These are phyloP conservation scores for Seira musarum DNA, from an alignment of 2,888 invertebrate species.

Conservation along the genomic window DNA sequence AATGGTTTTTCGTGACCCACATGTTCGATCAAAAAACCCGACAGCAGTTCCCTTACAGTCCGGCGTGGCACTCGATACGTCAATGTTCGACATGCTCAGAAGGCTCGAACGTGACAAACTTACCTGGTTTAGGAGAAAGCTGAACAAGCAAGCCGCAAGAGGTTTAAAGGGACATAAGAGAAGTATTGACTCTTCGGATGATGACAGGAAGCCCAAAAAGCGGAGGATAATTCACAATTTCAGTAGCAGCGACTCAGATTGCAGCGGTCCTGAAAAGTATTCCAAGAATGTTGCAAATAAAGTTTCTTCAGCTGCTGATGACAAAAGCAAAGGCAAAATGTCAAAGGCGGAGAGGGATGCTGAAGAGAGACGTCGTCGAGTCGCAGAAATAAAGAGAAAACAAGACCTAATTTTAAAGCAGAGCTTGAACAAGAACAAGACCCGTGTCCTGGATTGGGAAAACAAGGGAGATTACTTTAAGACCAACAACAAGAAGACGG, in stretches of 20 bases:
- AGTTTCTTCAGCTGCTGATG: not conserved
- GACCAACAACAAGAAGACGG: slow-evolving; percentile 18
- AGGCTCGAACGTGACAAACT: slow-evolving; percentile 48
- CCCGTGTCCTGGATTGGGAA: slow-evolving; percentile 40
- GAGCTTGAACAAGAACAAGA: not conserved
- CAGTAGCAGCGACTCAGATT: slow-evolving; percentile 33
- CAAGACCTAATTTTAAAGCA: slow-evolving; percentile 9
- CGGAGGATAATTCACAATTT: slow-evolving; percentile 22
- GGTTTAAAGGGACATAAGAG: slow-evolving; percentile 1
- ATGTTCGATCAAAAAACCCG: not conserved
- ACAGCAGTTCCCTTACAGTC: slow-evolving; percentile 35
- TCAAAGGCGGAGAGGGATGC: slow-evolving; percentile 37
- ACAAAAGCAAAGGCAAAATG: slow-evolving; percentile 13
- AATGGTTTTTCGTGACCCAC: slow-evolving; percentile 38
- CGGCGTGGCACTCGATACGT: not conserved
- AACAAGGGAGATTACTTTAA: slow-evolving; percentile 49
- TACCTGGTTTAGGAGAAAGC: slow-evolving; percentile 26
- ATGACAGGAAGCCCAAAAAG: slow-evolving; percentile 24
- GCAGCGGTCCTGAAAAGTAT: slow-evolving; percentile 15
- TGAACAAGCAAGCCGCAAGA: slow-evolving; percentile 31
- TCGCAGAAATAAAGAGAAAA: slow-evolving; percentile 48
- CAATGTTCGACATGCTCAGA: slow-evolving; percentile 28
- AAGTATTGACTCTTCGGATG: slow-evolving; percentile 16
- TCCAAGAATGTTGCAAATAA: not conserved
- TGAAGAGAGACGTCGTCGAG: slow-evolving; percentile 25